Percentiles rank a stretch among this genome's conserved stretches.
These are phyloP conservation scores for Microdon myrmicae DNA, from an alignment of 2,888 invertebrate genomes.

Conservation along the genomic window DNA sequence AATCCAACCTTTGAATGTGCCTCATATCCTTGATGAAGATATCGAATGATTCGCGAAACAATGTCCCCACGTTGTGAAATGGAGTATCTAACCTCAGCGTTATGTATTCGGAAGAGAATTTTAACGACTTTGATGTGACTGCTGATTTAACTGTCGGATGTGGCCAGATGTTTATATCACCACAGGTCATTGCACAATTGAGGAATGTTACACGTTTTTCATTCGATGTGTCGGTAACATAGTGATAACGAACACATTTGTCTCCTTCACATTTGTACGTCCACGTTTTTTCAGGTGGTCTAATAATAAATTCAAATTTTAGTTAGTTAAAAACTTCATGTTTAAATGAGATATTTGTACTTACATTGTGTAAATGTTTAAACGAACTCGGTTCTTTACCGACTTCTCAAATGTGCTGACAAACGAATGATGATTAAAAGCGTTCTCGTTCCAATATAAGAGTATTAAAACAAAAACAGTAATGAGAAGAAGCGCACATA, in stretches of 20 bases:
- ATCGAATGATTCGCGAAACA: conserved; percentile 61
- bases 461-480: conserved; percentile 71
- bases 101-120: conserved; percentile 66
- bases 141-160: conserved; percentile 79
- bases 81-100: conserved; percentile 60
- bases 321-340: too few relatives aligned
- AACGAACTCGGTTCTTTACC: conserved; percentile 55
- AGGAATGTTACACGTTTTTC: conserved; percentile 71
- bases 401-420: conserved; percentile 61
- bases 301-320: conserved; percentile 35
- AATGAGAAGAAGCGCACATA: conserved; percentile 70
- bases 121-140: conserved; percentile 74
- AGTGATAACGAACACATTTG: conserved; percentile 74
- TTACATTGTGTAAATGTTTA: conserved; percentile 59
- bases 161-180: conserved; percentile 79
- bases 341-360: conserved; percentile 31
- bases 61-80: conserved; percentile 59
- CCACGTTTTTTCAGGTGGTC: conserved; percentile 72
- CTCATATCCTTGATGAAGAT: conserved; percentile 63
- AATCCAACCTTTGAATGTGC: conserved; percentile 61
- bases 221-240: conserved; percentile 62
- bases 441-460: conserved; percentile 73
- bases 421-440: conserved; percentile 66
- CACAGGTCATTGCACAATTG: conserved; percentile 83
- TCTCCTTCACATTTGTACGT: conserved; percentile 79